Conservation (phyloP, 2,888 invertebrate genomes). For the Parapristionchus giblindavisi region DNA sequence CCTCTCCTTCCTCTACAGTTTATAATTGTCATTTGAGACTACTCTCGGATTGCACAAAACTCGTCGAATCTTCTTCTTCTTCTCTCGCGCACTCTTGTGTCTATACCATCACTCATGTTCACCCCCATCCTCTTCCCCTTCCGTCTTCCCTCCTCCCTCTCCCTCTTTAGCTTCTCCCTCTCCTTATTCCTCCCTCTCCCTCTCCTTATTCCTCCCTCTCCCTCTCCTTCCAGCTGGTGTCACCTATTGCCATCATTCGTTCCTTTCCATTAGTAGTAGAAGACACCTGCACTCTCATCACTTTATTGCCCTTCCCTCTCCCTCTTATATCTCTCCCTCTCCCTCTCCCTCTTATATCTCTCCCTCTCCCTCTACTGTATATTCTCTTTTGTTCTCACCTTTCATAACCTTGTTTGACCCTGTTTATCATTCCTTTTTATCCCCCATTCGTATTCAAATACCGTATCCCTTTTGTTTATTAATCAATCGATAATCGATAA, state of each 20-base stretch:
- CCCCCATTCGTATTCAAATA: slow-evolving; percentile 5
- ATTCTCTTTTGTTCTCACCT: background rate
- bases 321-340: slow-evolving; percentile 12
- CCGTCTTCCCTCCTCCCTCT: too few relatives aligned
- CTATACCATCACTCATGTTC: too few relatives aligned
- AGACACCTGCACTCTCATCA: slow-evolving; percentile 9
- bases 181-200: background rate
- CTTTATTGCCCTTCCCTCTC: slow-evolving; percentile 23
- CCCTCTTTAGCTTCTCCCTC: slow-evolving; percentile 21
- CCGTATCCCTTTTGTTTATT: background rate
- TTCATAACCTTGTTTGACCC: slow-evolving; percentile 24
- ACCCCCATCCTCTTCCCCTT: background rate
- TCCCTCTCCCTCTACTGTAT: background rate
- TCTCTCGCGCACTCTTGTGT: background rate
- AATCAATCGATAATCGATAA: background rate
- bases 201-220: background rate
- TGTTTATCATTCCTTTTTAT: background rate
- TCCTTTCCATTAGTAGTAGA: background rate
- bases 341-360: background rate
- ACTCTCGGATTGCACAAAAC: slow-evolving; percentile 2
- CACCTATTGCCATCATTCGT: slow-evolving; percentile 8
- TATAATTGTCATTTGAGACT: background rate
- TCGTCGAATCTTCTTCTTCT: background rate
- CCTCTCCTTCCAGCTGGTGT: background rate
- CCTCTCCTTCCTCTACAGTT: slow-evolving; percentile 12